Evolutionary conservation across 2,888 invertebrate species (phyloP), one percentile per base, ranked within the genome.

Genomic region (Apamea anceps): DNA sequence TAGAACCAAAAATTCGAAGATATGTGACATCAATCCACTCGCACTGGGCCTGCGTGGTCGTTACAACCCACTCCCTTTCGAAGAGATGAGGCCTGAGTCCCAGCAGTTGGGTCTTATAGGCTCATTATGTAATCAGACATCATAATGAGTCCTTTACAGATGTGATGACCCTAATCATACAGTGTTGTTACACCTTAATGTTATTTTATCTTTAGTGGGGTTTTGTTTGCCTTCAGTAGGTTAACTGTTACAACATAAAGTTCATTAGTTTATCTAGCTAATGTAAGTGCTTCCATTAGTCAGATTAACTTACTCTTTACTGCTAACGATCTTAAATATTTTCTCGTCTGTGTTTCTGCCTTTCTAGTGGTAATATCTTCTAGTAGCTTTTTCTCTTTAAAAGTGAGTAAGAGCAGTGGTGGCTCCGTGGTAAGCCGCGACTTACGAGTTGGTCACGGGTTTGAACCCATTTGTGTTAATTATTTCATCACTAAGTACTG

Each of bases 61-160:
- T 54, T 54, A 21, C 54, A 21, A 21, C 54, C 54, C 54, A 54
- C 54, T 21, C 21, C 2, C 21, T 21, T 21, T 54, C 21, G 21
- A 21, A 21, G 54, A 8, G 54, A 54, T 3, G 21, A 21, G 21
- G 54, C 25, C 57, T n/a, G 12, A n/a, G 1, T 57, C 1, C 5
- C 25, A n/a, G 25, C 4, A 57, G n/a, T 57, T 12, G 25, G 57
- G 57, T n/a, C 57, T n/a, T 12, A n/a, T 12, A 57, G 12, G 25
- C 25, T n/a, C 12, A 57, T n/a, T 25, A 25, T 12, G 54, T 54
- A 54, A 54, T 86, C 75, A 45, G 54, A 77, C 60, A 51, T 65
- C 28, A 60, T 79, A 80, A 86, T 87, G 82, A 75, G 66, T 63
- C 82, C 67, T 84, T 67, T 82, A 85, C 75, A 77, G 72, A 68